Percentiles rank a stretch among this genome's conserved stretches.
These are phyloP conservation scores for Eucriotettix oculatus DNA, from an alignment of 2,888 invertebrate genomes.

Conservation along the genomic window DNA sequence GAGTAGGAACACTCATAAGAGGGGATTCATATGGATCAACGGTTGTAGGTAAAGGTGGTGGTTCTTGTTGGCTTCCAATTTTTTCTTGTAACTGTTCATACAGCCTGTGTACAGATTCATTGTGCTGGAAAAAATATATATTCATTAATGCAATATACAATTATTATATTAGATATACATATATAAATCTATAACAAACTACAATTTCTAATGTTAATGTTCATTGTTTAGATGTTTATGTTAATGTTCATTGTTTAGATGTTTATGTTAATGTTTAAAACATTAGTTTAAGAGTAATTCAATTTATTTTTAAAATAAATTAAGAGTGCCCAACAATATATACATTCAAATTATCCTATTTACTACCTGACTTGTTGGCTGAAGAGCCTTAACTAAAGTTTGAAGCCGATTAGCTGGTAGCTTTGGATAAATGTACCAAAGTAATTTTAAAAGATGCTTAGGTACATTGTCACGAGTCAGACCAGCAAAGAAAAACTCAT, in stretches of 20 bases:
- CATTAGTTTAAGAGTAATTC: too few relatives aligned
- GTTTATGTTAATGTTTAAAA: too few relatives aligned
- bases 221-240: too few relatives aligned
- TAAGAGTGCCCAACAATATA: too few relatives aligned
- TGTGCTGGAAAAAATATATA: conserved; percentile 39
- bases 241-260: too few relatives aligned
- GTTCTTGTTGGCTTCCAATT: conserved; percentile 53
- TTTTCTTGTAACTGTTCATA: conserved; percentile 66
- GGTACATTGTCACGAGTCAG: conserved; percentile 80
- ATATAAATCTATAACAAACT: too few relatives aligned
- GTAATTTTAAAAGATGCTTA: conserved; percentile 71
- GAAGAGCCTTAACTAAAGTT: conserved; percentile 63
- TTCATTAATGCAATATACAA: neutral
- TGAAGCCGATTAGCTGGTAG: conserved; percentile 62
- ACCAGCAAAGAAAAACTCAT: conserved; percentile 87
- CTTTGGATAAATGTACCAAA: conserved; percentile 82
- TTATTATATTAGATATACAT: too few relatives aligned
- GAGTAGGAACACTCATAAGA: conserved; percentile 69
- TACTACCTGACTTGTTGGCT: conserved; percentile 34
- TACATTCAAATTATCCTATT: conserved; percentile 1
- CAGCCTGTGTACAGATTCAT: conserved; percentile 65
- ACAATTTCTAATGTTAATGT: too few relatives aligned
- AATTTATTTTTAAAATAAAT: too few relatives aligned
- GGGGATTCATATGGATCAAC: conserved; percentile 68
- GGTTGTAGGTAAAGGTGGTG: conserved; percentile 41